Conservation (phyloP, 2,113 vertebrate genomes). For the Notarius lentiginosus region DNA sequence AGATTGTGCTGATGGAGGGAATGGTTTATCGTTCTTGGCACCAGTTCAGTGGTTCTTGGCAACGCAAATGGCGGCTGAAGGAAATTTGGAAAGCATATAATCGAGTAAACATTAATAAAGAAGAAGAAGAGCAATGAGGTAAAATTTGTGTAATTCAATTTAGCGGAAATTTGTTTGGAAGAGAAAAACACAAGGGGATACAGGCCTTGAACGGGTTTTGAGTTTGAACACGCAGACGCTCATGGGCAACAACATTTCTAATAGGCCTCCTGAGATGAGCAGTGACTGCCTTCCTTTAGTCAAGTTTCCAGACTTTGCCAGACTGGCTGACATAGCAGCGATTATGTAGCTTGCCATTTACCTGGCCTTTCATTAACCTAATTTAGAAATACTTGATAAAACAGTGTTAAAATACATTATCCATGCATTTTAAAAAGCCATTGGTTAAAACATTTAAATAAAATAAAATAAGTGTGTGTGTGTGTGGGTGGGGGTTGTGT, state of each 20-base stretch:
- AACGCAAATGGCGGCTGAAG: background rate
- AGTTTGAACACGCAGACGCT: constrained; percentile 8
- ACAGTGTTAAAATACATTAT: background rate
- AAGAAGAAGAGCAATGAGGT: constrained; percentile 33
- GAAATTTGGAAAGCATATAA: constrained; percentile 44
- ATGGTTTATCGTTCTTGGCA: constrained; percentile 55
- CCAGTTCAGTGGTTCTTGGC: constrained; percentile 15
- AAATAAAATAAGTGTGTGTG: background rate
- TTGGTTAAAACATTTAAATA: background rate
- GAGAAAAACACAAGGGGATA: constrained; percentile 20
- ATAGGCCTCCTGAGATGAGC: constrained; percentile 17
- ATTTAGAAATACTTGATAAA: background rate
- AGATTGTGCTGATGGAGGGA: constrained; percentile 41
- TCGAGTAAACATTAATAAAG: constrained; percentile 45
- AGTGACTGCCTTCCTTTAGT: background rate
- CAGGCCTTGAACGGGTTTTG: background rate
- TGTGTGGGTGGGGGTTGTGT: background rate
- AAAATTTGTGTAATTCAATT: constrained; percentile 43
- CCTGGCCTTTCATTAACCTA: background rate
- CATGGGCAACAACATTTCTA: constrained; percentile 30
- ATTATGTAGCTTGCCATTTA: background rate
- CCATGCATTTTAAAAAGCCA: background rate
- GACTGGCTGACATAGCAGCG: background rate
- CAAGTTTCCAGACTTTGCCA: background rate
- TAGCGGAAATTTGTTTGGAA: constrained; percentile 39